These are phyloP conservation scores for Gari tellinella DNA, from an alignment of 2,888 invertebrate genomes.

Conservation along the genomic window DNA sequence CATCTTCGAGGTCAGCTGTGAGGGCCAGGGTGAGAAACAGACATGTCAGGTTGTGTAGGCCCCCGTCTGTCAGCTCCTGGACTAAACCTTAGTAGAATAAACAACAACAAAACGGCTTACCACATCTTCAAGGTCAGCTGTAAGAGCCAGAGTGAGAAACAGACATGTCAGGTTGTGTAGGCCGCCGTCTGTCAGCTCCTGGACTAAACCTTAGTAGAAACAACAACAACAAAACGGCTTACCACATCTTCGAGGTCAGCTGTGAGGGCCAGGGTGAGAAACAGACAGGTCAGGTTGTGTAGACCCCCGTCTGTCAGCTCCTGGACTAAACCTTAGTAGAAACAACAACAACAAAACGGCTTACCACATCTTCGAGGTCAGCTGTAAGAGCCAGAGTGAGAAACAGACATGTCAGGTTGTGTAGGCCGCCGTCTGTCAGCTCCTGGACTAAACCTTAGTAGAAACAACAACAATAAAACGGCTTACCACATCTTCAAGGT, in stretches of 20 bases:
- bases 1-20: no score
- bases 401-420: conserved; percentile 77
- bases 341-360: no score
- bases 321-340: no score
- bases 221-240: conserved; percentile 38
- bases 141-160: conserved; percentile 75
- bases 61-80: no score
- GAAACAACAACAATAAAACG: no score
- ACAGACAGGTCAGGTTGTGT: conserved; percentile 75
- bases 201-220: no score
- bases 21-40: no score
- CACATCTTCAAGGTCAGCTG: conserved; percentile 76
- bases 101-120: no score
- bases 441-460: no score
- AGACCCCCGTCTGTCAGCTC: conserved; percentile 77
- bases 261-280: conserved; percentile 72
- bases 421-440: conserved; percentile 75
- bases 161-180: conserved; percentile 75
- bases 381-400: conserved; percentile 72
- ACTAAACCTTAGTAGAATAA: no score
- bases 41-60: no score
- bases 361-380: conserved; percentile 77
- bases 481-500: conserved; percentile 76
- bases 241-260: conserved; percentile 78
- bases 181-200: conserved; percentile 76